These are phyloP conservation scores for Bergia sp. DNA, from an alignment of 92 coral and sea anemone genomes.

Conservation along the genomic window DNA sequence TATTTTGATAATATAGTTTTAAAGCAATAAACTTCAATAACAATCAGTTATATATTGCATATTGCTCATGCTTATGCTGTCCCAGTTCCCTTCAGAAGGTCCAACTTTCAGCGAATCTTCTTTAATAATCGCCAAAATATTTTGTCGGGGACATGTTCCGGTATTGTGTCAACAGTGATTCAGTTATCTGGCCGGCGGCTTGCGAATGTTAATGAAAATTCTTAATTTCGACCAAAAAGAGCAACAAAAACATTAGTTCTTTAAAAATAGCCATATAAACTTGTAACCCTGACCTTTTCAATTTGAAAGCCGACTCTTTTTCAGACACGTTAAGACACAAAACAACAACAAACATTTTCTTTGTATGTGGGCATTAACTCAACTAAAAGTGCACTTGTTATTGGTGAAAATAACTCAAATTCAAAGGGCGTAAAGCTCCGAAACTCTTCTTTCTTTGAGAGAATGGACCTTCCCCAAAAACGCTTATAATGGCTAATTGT, in stretches of 20 bases:
- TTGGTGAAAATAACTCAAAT: neutral
- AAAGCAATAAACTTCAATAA: too few species aligned
- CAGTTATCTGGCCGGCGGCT: constrained; percentile 35
- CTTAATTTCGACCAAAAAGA: constrained; percentile 10
- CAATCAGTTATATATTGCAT: too few species aligned
- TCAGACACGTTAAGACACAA: neutral
- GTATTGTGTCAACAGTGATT: constrained; percentile 28
- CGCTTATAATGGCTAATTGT: too few species aligned
- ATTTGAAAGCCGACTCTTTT: neutral
- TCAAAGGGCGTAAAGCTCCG: too few species aligned
- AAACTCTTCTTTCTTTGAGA: neutral
- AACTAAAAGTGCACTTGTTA: neutral
- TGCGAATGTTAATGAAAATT: constrained; percentile 1
- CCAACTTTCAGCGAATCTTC: neutral
- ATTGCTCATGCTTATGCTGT: too few species aligned
- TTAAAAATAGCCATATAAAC: neutral
- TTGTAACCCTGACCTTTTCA: constrained; percentile 15
- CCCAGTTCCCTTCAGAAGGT: too few species aligned
- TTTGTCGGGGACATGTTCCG: constrained; percentile 3
- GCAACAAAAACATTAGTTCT: constrained; percentile 8
- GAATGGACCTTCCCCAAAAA: too few species aligned
- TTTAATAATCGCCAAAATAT: neutral
- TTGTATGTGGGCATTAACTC: neutral
- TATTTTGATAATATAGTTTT: too few species aligned
- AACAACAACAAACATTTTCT: too few species aligned